phyloP scores from a whole-genome alignment of 1,140 invertebrate species.

The Formica selysi region DNA sequence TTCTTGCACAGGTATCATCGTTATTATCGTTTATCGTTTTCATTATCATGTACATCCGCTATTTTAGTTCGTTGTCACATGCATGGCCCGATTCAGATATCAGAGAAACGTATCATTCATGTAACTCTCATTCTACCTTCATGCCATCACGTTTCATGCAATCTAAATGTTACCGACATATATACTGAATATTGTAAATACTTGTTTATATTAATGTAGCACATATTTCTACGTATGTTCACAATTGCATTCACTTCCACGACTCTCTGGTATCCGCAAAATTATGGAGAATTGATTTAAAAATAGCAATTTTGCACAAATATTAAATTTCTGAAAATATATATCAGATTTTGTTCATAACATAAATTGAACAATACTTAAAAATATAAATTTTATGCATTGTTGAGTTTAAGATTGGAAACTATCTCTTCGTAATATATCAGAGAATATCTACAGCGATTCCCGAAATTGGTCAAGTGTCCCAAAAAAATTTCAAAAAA shows the following conservation, averaged over 20 bases:
- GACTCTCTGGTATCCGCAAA: constrained; percentile 60
- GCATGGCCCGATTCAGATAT: constrained; percentile 70
- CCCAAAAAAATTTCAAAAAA: not conserved
- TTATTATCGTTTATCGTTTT: constrained; percentile 82
- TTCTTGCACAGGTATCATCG: constrained; percentile 86
- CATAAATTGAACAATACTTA: not conserved
- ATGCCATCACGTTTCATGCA: constrained; percentile 59
- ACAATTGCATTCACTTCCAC: constrained; percentile 52
- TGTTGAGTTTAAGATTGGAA: not conserved
- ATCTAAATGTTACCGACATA: constrained; percentile 39
- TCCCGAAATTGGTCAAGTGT: constrained; percentile 9
- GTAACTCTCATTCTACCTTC: constrained; percentile 58
- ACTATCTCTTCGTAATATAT: not conserved
- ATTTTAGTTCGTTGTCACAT: constrained; percentile 72
- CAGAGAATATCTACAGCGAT: constrained; percentile 13
- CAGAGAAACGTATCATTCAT: constrained; percentile 39
- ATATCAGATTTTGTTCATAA: not conserved
- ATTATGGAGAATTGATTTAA: constrained; percentile 45
- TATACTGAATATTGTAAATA: constrained; percentile 40
- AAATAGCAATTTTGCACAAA: constrained; percentile 7
- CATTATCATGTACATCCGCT: constrained; percentile 71
- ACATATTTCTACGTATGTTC: constrained; percentile 61
- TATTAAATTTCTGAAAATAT: not conserved
- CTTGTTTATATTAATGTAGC: constrained; percentile 24
- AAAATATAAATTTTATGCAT: not conserved